Evolutionary conservation across 2,797 vertebrate genomes (phyloP).

Genomic region (Coregonus suidteri): DNA sequence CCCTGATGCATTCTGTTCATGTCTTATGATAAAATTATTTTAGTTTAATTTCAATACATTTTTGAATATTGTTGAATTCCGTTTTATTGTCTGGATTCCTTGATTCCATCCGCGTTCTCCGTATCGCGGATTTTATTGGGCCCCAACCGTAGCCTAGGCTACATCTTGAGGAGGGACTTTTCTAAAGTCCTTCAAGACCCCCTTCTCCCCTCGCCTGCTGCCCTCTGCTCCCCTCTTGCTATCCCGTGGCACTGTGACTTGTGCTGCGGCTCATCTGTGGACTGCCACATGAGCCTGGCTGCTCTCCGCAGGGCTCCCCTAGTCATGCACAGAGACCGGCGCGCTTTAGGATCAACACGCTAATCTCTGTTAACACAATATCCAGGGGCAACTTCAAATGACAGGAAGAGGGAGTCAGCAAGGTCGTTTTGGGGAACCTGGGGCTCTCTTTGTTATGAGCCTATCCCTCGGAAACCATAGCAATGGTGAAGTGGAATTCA

Average conservation of each 20-base stretch:
- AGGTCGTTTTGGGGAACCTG: background rate
- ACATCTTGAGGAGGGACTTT: background rate
- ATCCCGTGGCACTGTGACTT: background rate
- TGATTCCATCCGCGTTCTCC: too few species aligned
- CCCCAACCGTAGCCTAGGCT: too few species aligned
- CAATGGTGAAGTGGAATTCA: background rate
- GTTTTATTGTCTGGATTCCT: too few species aligned
- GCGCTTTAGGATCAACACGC: conserved; percentile 6
- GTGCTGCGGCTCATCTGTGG: background rate
- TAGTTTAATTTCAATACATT: too few species aligned
- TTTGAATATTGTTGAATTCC: too few species aligned
- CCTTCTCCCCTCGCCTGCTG: background rate
- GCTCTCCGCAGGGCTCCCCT: conserved; percentile 13
- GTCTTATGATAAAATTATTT: too few species aligned
- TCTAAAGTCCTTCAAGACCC: background rate
- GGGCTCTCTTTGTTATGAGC: background rate
- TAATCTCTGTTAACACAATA: conserved; percentile 20
- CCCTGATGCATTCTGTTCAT: too few species aligned
- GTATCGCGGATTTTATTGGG: too few species aligned
- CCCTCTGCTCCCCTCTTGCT: background rate
- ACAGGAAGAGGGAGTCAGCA: conserved; percentile 2
- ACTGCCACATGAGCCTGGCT: background rate
- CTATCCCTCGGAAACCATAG: background rate
- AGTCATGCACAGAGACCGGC: conserved; percentile 1
- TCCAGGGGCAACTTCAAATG: background rate